phyloP scores from a whole-genome alignment of 1,140 invertebrate species.

The Pogonomyrmex barbatus region DNA sequence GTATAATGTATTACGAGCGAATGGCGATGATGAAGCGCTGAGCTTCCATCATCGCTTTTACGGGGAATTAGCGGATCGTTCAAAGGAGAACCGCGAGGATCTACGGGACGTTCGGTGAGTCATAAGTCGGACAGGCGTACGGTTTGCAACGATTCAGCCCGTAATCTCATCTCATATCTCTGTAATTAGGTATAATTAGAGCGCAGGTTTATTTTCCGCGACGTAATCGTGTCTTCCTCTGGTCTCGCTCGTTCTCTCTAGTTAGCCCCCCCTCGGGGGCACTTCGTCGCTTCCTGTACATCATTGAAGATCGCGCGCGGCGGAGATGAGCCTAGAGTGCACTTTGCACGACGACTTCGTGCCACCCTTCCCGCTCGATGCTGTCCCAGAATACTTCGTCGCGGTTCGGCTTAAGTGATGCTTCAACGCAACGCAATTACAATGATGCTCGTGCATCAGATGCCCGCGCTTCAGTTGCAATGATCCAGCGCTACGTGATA shows the following conservation, averaged over 20 bases:
- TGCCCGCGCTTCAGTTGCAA: conserved; percentile 40
- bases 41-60: background rate
- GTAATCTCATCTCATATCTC: conserved; percentile 46
- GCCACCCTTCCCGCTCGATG: conserved; percentile 17
- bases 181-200: conserved; percentile 62
- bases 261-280: background rate
- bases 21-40: background rate
- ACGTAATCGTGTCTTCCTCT: background rate
- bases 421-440: conserved; percentile 61
- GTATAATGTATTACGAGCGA: background rate
- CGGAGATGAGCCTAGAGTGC: conserved; percentile 52
- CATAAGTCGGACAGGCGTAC: conserved; percentile 18
- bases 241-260: background rate
- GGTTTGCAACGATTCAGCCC: background rate
- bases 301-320: conserved; percentile 49
- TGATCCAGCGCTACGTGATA: background rate
- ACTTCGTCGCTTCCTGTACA: conserved; percentile 55
- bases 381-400: conserved; percentile 41
- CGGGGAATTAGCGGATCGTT: background rate
- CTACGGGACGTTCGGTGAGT: conserved; percentile 3
- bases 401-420: conserved; percentile 40
- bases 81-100: conserved; percentile 11
- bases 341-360: conserved; percentile 50
- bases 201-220: conserved; percentile 12
- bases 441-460: conserved; percentile 22